Evolutionary conservation across 2,113 vertebrate species (phyloP), one percentile per base, ranked within the genome.

Genomic region (Xenopus borealis): DNA sequence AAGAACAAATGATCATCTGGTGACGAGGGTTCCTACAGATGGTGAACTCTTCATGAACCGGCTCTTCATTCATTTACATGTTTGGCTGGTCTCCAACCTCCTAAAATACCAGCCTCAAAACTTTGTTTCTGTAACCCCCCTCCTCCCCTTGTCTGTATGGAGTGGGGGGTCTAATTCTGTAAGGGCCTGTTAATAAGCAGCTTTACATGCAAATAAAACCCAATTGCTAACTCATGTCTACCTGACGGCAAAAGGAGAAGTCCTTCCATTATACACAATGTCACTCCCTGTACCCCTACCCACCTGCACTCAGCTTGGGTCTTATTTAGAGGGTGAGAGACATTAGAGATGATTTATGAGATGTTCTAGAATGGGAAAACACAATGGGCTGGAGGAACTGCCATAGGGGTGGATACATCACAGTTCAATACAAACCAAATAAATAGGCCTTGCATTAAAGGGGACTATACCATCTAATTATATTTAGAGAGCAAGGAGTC

Each of bases 191-290:
- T 27, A 61, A 61, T 61, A 19, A 61, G 18, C 14, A n/a, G 14
- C 19, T 61, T 61, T 61, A 61, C 58, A 61, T 61, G 11, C 58
- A 61, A 11, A 61, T 61, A 61, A 61, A 61, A 61, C 58, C 58
- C 58, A 61, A 61, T 23, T 20, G 12, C 58, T 27, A 23, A 19
- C 18, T 23, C 9, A 3, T 10, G 12, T 27, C 18, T 61, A 61
- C 18, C 58, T 61, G 58, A 11, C 58, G 19, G 19, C 12, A 13
- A n/a, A 17, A 16, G 53, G 17, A 55, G 14, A 55, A 9, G 53
- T 16, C 7, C 53, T n/a, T 55, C 14, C 53, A 55, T 18, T 55
- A 55, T 55, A 55, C 8, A 9, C 33, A 40, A 11, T 50, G 14
- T 40, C 33, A 3, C 5, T 40, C 33, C 5, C 33, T 40, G 3